phyloP scores from a whole-genome alignment of 2,888 invertebrate species.

The Netelia inedita region DNA sequence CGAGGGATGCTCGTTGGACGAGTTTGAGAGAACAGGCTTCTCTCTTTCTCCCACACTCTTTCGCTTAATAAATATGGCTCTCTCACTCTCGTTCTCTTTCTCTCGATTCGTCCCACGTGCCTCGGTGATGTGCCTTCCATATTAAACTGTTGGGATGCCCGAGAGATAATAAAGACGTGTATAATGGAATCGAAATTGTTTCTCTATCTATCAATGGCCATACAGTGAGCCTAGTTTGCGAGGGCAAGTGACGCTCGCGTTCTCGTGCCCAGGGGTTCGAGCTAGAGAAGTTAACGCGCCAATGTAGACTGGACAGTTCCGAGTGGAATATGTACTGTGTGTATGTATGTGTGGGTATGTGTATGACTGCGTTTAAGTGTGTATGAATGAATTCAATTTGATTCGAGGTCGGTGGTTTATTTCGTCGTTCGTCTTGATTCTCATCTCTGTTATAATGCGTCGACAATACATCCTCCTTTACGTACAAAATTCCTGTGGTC shows the following conservation, averaged over 20 bases:
- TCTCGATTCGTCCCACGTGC: slow-evolving; percentile 77
- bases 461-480: too few relatives aligned
- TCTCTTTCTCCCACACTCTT: slow-evolving; percentile 50
- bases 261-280: slow-evolving; percentile 12
- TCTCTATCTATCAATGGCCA: slow-evolving; percentile 84
- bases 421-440: slow-evolving; percentile 37
- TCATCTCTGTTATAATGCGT: slow-evolving; percentile 33
- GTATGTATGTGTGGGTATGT: slow-evolving; percentile 7
- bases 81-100: slow-evolving; percentile 54
- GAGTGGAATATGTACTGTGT: background rate
- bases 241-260: slow-evolving; percentile 17
- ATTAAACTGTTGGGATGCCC: slow-evolving; percentile 81
- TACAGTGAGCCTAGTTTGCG: slow-evolving; percentile 72
- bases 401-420: slow-evolving; percentile 55
- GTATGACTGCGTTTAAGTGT: background rate
- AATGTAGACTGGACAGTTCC: slow-evolving; percentile 33
- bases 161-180: slow-evolving; percentile 83
- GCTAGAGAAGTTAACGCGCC: slow-evolving; percentile 45
- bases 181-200: slow-evolving; percentile 85
- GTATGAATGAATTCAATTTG: slow-evolving; percentile 53
- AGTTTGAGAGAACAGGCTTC: slow-evolving; percentile 54
- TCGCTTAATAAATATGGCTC: slow-evolving; percentile 62
- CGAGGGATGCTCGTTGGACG: slow-evolving; percentile 30
- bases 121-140: slow-evolving; percentile 75
- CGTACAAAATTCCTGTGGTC: too few relatives aligned